phyloP scores from a whole-genome alignment of 30 jellyfish, hydroid and myxozoan genomes.

The Turritopsis rubra region DNA sequence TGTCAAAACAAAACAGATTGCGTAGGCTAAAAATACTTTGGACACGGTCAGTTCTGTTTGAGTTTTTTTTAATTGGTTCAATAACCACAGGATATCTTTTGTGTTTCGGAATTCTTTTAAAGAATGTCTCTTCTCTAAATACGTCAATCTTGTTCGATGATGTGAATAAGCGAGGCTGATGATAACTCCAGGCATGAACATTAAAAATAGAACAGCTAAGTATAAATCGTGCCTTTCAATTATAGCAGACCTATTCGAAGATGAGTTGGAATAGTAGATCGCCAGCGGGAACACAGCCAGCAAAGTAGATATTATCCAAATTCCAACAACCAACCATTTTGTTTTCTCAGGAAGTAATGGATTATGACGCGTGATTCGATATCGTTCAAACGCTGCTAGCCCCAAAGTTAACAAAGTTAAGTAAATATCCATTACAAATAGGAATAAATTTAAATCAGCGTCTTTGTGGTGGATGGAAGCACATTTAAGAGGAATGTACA shows the following conservation, averaged over 20 bases:
- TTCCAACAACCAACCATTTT: not conserved
- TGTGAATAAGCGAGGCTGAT: not conserved
- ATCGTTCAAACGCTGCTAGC: not conserved
- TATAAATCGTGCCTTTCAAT: not conserved
- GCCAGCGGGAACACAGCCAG: not conserved
- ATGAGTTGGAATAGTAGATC: not conserved
- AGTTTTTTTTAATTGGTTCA: not conserved
- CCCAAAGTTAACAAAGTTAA: not conserved
- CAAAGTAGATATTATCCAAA: not conserved
- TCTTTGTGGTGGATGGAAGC: not conserved
- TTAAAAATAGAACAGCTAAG: not conserved
- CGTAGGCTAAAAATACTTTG: constrained; percentile 4
- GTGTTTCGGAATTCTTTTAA: not conserved
- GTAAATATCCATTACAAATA: not conserved
- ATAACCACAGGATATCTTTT: not conserved
- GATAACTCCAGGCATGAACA: not conserved
- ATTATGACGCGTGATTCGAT: not conserved
- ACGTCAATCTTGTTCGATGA: not conserved
- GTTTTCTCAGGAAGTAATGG: not conserved
- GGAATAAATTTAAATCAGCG: not conserved
- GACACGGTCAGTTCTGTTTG: not conserved
- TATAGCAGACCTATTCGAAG: not conserved
- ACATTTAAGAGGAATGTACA: not conserved
- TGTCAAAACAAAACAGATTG: not conserved
- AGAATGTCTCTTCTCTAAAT: not conserved